Conservation (phyloP, 2,113 vertebrate genomes). For the Pseudolaguvia tuberculata region DNA sequence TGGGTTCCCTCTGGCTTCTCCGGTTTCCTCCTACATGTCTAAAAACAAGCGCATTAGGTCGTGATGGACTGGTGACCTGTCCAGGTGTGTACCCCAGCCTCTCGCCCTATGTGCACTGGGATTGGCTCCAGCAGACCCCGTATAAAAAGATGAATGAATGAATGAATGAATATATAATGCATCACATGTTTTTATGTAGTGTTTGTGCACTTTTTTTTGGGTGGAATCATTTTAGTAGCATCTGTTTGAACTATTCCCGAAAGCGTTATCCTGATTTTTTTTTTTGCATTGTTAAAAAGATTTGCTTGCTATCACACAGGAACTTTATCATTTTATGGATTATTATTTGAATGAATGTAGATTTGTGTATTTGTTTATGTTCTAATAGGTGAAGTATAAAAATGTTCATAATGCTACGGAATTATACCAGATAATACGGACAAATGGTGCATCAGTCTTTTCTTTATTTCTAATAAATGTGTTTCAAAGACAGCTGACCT, state of each 20-base stretch:
- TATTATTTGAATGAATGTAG: background rate
- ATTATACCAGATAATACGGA: background rate
- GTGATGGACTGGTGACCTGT: too few relatives aligned
- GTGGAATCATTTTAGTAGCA: background rate
- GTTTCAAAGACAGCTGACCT: constrained; percentile 33
- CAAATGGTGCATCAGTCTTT: constrained; percentile 8
- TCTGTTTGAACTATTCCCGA: background rate
- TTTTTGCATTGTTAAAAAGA: constrained; percentile 30
- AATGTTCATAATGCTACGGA: background rate
- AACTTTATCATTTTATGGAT: constrained; percentile 17
- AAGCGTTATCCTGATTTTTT: background rate
- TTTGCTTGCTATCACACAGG: background rate
- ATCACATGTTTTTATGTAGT: background rate
- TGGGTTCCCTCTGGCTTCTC: too few relatives aligned
- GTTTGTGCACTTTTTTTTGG: background rate
- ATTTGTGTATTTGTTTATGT: constrained; percentile 19
- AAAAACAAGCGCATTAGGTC: too few relatives aligned
- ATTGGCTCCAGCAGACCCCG: too few relatives aligned
- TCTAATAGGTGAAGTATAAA: background rate
- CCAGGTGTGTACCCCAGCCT: too few relatives aligned
- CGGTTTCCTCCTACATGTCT: too few relatives aligned
- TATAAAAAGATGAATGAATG: too few relatives aligned
- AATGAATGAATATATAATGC: too few relatives aligned
- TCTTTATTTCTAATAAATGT: constrained; percentile 31
- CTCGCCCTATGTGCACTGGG: too few relatives aligned